Evolutionary conservation across 2,888 invertebrate species (phyloP), one percentile per base, ranked within the genome.

Genomic region (Sthenelais limicola): DNA sequence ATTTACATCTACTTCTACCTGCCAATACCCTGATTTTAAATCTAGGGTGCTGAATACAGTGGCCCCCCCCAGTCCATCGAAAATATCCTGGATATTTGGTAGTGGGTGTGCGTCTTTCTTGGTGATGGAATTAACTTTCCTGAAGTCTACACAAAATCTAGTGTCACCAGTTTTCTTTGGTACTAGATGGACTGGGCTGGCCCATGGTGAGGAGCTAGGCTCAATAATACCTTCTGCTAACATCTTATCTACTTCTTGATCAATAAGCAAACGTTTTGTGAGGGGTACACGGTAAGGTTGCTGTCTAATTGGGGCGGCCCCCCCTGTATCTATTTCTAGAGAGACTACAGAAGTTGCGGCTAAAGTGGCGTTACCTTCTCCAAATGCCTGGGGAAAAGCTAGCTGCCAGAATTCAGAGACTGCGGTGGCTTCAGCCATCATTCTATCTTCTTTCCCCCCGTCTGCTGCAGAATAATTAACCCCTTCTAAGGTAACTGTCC

Each of bases 11-110:
- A 78, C 38, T 18, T 66, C 52, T 28, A 80, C 73, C 62, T 80
- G 79, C 74, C 76, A 78, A 54, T 74, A 80, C 5, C 78, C 79
- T 21, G 71, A 69, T 28, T 67, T 71, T 5, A 76, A 72, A 68
- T 80, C 78, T 7, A 79, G 72, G 26, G 77, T 76, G 0, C 73
- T 71, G 70, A 79, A 80, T 24, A 73, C 26, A 0, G 0, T 9
- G 43, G 67, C 73, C 15, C 68, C 73, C 21, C 32, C 68, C 5
- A 78, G 38, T 24, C 73, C 30, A 28, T 62, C 73, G 7, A 78
- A 73, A 5, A 71, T 73, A 32, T 79, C 75, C 3, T 77, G 73
- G 18, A 74, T 73, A 9, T 24, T 47, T 12, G 75, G 73, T 0
- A 71, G 32, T 3, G 71, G 71, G 33, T 71, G 35, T 26, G 58